Percentiles rank a stretch among this genome's conserved stretches.
Conservation (phyloP, 2,797 vertebrate genomes). For the Tapera naevia region DNA sequence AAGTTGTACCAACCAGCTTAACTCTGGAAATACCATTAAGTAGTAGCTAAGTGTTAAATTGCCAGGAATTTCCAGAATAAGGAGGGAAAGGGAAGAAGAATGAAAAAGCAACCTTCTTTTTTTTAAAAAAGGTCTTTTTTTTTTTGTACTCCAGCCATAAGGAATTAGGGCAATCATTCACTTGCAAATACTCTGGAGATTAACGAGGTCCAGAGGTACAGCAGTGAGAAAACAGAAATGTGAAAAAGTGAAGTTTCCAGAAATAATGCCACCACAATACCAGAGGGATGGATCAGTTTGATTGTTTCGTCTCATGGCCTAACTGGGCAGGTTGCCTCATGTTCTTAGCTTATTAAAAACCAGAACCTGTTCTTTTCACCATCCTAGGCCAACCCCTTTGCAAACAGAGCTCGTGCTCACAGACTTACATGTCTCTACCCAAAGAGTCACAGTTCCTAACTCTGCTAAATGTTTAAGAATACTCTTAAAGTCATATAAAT, state of each 20-base stretch:
- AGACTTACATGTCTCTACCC: background rate
- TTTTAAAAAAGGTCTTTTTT: background rate
- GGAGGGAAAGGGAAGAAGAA: conserved; percentile 66
- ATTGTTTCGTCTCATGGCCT: conserved; percentile 52
- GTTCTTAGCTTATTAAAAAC: conserved; percentile 52
- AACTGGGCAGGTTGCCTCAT: conserved; percentile 50
- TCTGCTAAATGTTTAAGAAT: background rate
- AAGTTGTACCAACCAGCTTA: conserved; percentile 71
- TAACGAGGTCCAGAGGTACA: conserved; percentile 76
- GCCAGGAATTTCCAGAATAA: conserved; percentile 72
- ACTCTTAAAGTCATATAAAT: background rate
- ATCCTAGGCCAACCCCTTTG: background rate
- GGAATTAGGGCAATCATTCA: conserved; percentile 80
- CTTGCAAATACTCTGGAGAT: conserved; percentile 75
- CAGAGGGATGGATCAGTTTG: conserved; percentile 68
- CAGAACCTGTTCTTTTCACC: conserved; percentile 56
- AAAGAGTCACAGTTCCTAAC: background rate
- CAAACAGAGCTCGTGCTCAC: background rate
- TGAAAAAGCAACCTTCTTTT: conserved; percentile 48
- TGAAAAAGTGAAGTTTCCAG: conserved; percentile 74
- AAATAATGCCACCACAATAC: conserved; percentile 73
- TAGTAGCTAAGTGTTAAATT: conserved; percentile 75
- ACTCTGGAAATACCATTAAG: conserved; percentile 77
- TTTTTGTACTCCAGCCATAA: conserved; percentile 64
- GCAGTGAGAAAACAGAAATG: conserved; percentile 76